phyloP scores from a whole-genome alignment of 2,888 invertebrate species.

The Drosophila glabriapex region DNA sequence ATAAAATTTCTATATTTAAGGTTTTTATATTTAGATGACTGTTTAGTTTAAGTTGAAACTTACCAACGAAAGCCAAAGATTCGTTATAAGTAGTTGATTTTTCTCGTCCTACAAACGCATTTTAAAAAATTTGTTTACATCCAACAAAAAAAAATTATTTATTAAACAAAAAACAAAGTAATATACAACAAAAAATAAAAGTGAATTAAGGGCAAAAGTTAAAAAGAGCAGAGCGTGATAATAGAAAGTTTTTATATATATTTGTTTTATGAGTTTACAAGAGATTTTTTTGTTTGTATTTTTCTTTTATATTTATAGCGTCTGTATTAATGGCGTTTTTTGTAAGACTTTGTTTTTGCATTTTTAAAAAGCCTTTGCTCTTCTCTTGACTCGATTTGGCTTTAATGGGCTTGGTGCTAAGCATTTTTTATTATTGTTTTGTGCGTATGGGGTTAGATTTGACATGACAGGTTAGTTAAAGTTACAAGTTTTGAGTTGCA shows the following conservation, averaged over 20 bases:
- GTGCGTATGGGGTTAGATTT: background rate
- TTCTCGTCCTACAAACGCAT: slow-evolving; percentile 93
- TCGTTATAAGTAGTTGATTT: slow-evolving; percentile 97
- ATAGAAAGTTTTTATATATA: slow-evolving; percentile 78
- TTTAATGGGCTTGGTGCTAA: slow-evolving; percentile 45
- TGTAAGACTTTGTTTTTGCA: slow-evolving; percentile 20
- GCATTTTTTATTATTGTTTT: background rate
- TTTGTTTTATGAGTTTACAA: slow-evolving; percentile 73
- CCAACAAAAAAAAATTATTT: slow-evolving; percentile 41
- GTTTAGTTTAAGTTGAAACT: slow-evolving; percentile 87
- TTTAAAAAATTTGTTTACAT: slow-evolving; percentile 58
- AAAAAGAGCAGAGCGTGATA: slow-evolving; percentile 85
- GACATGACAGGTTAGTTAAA: background rate
- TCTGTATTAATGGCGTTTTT: slow-evolving; percentile 47
- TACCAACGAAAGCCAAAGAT: slow-evolving; percentile 98
- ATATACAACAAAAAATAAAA: slow-evolving; percentile 47
- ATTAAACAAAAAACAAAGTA: slow-evolving; percentile 27
- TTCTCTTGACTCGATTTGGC: slow-evolving; percentile 45
- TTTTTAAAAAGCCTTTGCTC: slow-evolving; percentile 35
- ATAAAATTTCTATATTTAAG: slow-evolving; percentile 58
- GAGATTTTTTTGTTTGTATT: slow-evolving; percentile 43
- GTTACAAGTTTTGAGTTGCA: background rate
- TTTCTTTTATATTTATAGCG: slow-evolving; percentile 43
- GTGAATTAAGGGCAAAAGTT: slow-evolving; percentile 87
- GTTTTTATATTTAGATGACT: slow-evolving; percentile 51